phyloP scores from a whole-genome alignment of 2,888 invertebrate genomes.

The Venusia cambrica region DNA sequence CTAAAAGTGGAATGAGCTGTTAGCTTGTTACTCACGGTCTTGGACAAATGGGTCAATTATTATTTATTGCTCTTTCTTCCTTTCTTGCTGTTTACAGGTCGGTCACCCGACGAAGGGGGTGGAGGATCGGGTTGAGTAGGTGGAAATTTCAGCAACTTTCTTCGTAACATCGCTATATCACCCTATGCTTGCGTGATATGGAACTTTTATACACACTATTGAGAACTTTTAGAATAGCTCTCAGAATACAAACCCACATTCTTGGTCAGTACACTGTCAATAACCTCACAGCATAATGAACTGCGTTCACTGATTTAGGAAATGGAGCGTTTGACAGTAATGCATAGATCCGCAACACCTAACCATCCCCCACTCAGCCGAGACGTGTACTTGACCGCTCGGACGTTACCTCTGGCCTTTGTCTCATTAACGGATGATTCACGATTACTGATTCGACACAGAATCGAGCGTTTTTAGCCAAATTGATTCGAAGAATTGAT shows the following conservation, averaged over 20 bases:
- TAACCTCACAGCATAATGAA: slow-evolving; percentile 5
- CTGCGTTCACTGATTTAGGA: background rate
- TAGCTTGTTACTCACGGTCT: slow-evolving; percentile 19
- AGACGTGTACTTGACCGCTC: slow-evolving; percentile 21
- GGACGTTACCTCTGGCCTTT: slow-evolving; percentile 10
- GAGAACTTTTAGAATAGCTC: too few species aligned
- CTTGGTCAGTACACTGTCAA: slow-evolving; percentile 2
- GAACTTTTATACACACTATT: too few species aligned
- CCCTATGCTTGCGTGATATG: too few species aligned
- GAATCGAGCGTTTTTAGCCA: slow-evolving; percentile 10
- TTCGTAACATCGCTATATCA: too few species aligned
- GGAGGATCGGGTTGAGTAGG: too few species aligned
- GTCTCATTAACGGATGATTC: slow-evolving; percentile 11
- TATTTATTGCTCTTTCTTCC: slow-evolving; percentile 20
- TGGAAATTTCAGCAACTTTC: too few species aligned
- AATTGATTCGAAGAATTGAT: slow-evolving; percentile 8
- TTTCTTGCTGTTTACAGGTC: slow-evolving; percentile 12
- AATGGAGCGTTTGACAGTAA: slow-evolving; percentile 8
- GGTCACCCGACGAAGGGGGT: background rate
- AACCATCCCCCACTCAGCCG: slow-evolving; percentile 14
- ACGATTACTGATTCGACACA: slow-evolving; percentile 15
- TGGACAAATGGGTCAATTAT: slow-evolving; percentile 20
- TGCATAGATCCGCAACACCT: slow-evolving; percentile 12
- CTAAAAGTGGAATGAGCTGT: slow-evolving; percentile 28
- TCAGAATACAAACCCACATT: too few species aligned